Base-by-base conservation (phyloP, 2,113 vertebrate species). In the Misgurnus mizolepis region DNA sequence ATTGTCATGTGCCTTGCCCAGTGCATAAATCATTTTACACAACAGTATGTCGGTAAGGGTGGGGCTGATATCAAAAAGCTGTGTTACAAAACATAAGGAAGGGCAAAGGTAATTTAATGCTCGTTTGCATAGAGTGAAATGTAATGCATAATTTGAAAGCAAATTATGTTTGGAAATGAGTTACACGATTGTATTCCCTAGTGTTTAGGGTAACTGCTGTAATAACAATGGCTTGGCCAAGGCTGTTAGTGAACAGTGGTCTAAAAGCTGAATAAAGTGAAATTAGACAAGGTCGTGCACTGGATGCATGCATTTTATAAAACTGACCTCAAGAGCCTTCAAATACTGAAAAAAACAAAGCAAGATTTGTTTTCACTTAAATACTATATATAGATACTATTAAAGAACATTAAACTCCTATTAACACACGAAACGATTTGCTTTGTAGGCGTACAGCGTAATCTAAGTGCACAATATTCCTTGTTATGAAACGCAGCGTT, bases 401-500 rank as follows among this genome's bases (percentile, higher is more conserved):
- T 17, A 12, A 56, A 40, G 12, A 12, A 56, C 8, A n/a, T 40
- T 55, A 14, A 55, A 9, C 27, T n/a, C 18, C 27, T 15, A 40
- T 40, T 17, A 40, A 12, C 6, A 0, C n/a, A 11, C 17, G 0
- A 5, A 45, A 49, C 8, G 2, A 3, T 17, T 58, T 34, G 34
- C 14, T 67, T 67, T 55, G 3, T 11, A 49, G 3, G 1, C 6
- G 55, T 50, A 6, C 55, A 18, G 17, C n/a, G 17, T n/a, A 7
- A 7, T 18, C 0, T 76, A 71, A 80, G 39, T 80, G 39, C 60
- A 55, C 1, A 56, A 56, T 60, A 75, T 58, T 76, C 15, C 9
- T 3, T 84, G 91, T 94, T 93, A 93, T 88, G 91, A 93, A 93
- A 94, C 93, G 84, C 84, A 6, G 39, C 73, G 68, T 83, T 78